Conservation (phyloP, 2,888 invertebrate genomes). For the Phasia obesa region DNA sequence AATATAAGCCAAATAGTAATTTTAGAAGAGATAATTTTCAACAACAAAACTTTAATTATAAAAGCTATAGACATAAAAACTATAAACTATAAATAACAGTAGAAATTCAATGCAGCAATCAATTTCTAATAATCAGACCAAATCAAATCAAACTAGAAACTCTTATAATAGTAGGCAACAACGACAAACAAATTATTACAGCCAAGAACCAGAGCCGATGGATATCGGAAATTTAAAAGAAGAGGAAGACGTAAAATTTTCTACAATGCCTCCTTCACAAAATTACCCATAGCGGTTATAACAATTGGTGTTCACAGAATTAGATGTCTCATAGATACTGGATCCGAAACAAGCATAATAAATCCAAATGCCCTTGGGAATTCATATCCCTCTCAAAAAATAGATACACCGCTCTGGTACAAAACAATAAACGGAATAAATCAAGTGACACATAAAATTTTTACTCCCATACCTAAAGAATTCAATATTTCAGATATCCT, state of each 20-base stretch:
- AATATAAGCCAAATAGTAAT: not conserved
- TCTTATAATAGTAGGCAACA: conserved; percentile 10
- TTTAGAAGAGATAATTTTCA: not conserved
- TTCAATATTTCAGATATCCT: conserved; percentile 61
- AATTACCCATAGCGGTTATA: conserved; percentile 30
- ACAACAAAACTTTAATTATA: too few species aligned
- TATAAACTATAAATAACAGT: not conserved
- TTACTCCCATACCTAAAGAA: conserved; percentile 62
- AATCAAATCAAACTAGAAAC: conserved; percentile 4
- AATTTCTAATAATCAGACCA: conserved; percentile 1
- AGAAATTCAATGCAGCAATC: not conserved
- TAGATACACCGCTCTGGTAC: conserved; percentile 44
- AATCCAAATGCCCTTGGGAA: conserved; percentile 6
- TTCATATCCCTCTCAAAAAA: conserved; percentile 39
- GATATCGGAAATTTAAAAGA: conserved; percentile 22
- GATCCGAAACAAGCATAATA: conserved; percentile 27
- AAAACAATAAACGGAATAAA: conserved; percentile 60
- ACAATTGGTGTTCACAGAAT: conserved; percentile 27
- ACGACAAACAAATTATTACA: conserved; percentile 6
- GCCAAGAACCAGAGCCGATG: conserved; percentile 13
- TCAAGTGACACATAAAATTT: conserved; percentile 57
- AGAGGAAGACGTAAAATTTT: conserved; percentile 36
- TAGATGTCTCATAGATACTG: conserved; percentile 39
- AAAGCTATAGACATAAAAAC: not conserved
- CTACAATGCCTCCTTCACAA: conserved; percentile 9